Percentiles rank a stretch among this genome's conserved stretches.
These are phyloP conservation scores for Sinhomidia bicolor DNA, from an alignment of 2,888 invertebrate species.

Conservation along the genomic window DNA sequence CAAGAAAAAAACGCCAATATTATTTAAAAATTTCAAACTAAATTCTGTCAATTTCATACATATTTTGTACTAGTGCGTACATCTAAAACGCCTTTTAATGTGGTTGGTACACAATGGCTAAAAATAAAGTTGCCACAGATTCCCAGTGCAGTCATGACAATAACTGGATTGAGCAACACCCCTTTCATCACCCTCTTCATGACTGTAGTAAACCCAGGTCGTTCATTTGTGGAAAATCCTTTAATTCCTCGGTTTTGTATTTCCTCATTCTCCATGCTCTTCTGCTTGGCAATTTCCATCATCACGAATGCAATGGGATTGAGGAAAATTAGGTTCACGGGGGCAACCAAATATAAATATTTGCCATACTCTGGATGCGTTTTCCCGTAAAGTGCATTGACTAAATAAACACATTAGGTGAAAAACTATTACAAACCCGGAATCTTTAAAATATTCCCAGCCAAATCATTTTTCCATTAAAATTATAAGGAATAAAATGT, in stretches of 20 bases:
- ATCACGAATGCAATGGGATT: conserved; percentile 95
- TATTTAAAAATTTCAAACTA: not conserved
- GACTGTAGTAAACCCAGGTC: conserved; percentile 76
- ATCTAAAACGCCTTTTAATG: conserved; percentile 89
- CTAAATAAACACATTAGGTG: conserved; percentile 84
- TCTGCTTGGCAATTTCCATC: conserved; percentile 90
- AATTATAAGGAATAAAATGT: no score
- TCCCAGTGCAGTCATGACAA: conserved; percentile 96
- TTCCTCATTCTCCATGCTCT: conserved; percentile 79
- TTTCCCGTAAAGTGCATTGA: conserved; percentile 91
- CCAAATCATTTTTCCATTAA: no score
- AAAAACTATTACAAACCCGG: no score
- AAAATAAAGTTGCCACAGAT: conserved; percentile 92
- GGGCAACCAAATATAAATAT: conserved; percentile 96
- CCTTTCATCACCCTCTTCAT: conserved; percentile 84
- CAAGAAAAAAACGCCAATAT: not conserved
- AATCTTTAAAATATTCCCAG: no score
- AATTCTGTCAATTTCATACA: not conserved
- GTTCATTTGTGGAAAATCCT: conserved; percentile 66
- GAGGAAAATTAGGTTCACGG: conserved; percentile 94
- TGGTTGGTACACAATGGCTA: conserved; percentile 88
- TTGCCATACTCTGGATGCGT: conserved; percentile 94
- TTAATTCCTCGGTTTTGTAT: conserved; percentile 70
- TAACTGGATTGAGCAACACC: conserved; percentile 92
- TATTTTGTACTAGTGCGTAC: conserved; percentile 84